A percentile compares a stretch with the other conserved stretches of the same genome.
Evolutionary conservation across 1,140 invertebrate species (phyloP).

Genomic region (Papilio dardanus): DNA sequence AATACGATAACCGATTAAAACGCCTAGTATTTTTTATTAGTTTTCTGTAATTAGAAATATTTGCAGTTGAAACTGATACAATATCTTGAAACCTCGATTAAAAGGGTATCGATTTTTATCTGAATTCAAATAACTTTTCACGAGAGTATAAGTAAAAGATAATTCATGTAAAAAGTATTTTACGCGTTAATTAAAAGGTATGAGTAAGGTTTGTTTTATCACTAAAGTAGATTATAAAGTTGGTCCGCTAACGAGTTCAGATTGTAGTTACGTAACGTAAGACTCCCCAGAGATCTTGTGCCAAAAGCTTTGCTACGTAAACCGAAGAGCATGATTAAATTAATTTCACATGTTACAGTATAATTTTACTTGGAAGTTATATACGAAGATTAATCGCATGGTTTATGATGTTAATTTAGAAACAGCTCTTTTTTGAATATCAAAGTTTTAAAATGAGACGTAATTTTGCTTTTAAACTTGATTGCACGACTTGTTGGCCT

Average conservation of each 20-base stretch:
- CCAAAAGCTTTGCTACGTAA: background rate
- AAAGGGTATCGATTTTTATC: background rate
- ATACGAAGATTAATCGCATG: background rate
- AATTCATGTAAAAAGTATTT: background rate
- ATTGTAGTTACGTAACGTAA: slow-evolving; percentile 4
- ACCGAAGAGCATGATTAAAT: background rate
- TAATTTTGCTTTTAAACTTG: background rate
- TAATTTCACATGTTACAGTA: background rate
- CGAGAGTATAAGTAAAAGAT: background rate
- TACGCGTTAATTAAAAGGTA: background rate
- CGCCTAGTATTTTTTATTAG: slow-evolving; percentile 2
- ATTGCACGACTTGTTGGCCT: too few relatives aligned
- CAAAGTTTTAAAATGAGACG: background rate
- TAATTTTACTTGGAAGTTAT: background rate
- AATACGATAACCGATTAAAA: background rate
- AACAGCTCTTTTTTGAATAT: background rate
- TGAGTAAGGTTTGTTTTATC: background rate
- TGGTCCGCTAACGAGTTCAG: slow-evolving; percentile 18
- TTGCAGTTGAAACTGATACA: background rate
- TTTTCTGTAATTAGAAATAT: background rate
- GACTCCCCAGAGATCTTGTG: background rate
- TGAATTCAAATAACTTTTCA: too few relatives aligned
- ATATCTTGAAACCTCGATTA: background rate
- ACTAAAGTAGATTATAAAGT: slow-evolving; percentile 24
- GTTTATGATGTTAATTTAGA: background rate